Evolutionary conservation across 2,113 vertebrate genomes (phyloP).

Genomic region (Rousettus leschenaultii): DNA sequence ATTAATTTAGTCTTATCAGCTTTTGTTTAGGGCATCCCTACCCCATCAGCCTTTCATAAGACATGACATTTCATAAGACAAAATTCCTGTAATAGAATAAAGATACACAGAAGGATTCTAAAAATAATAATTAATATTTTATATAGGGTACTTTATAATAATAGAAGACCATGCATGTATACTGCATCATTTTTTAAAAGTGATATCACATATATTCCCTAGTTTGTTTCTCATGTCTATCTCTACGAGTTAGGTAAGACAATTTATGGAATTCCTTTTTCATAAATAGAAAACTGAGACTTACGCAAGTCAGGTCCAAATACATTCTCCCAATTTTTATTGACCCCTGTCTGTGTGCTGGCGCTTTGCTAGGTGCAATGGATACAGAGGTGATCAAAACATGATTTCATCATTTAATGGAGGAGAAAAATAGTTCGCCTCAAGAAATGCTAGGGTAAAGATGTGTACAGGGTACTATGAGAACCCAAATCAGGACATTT

Average conservation of each 20-base stretch:
- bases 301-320: not conserved
- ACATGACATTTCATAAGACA: not conserved
- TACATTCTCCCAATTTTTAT: not conserved
- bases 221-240: not conserved
- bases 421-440: not conserved
- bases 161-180: not conserved
- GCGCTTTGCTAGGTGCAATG: not conserved
- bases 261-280: not conserved
- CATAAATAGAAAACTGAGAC: not conserved
- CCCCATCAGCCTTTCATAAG: not conserved
- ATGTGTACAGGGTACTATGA: not conserved
- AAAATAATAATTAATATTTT: not conserved
- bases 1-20: not conserved
- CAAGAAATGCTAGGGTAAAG: not conserved
- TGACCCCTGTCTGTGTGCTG: not conserved
- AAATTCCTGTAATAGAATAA: not conserved
- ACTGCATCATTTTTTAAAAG: not conserved
- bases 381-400: not conserved
- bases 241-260: not conserved
- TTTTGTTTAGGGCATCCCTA: constrained; percentile 22
- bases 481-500: not conserved
- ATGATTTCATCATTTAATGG: not conserved
- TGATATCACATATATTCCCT: not conserved
- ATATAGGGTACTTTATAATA: not conserved
- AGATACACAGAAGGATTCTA: not conserved